Evolutionary conservation across 53 echinoderm and acorn worm genomes (phyloP).

Genomic region (Zoroaster sp.): DNA sequence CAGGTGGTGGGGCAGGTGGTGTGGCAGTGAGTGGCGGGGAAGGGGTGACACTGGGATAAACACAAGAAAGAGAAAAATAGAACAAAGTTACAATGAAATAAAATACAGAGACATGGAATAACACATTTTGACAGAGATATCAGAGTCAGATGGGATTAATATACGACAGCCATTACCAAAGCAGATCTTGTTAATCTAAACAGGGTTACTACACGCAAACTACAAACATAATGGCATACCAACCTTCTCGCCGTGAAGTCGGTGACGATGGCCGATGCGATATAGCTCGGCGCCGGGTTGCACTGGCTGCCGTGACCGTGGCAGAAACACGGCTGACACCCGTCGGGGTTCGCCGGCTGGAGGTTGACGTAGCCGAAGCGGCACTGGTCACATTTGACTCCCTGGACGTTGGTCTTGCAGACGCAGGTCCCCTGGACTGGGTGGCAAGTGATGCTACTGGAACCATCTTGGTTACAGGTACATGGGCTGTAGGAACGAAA

Average conservation of each 20-base stretch:
- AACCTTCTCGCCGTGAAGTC: slow-evolving; percentile 73
- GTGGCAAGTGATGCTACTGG: slow-evolving; percentile 61
- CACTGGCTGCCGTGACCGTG: slow-evolving; percentile 74
- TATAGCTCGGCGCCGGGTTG: slow-evolving; percentile 67
- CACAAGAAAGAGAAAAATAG: neutral
- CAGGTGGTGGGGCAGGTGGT: neutral
- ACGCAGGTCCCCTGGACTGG: slow-evolving; percentile 67
- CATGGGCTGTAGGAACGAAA: slow-evolving; percentile 71
- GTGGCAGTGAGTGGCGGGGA: neutral
- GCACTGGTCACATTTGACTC: slow-evolving; percentile 82
- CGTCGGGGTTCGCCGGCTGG: slow-evolving; percentile 55
- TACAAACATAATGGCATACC: neutral
- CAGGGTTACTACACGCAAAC: no score
- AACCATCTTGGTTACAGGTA: slow-evolving; percentile 74
- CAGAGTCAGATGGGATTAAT: no score
- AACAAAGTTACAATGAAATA: no score
- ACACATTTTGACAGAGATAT: no score
- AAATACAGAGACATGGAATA: no score
- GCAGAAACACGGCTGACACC: slow-evolving; percentile 95
- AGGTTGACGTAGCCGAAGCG: slow-evolving; percentile 75
- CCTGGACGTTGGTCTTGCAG: slow-evolving; percentile 79
- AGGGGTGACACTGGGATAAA: neutral
- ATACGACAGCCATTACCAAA: no score
- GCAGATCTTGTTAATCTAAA: no score
- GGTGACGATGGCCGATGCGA: slow-evolving; percentile 50